Evolutionary conservation across 2,797 vertebrate genomes (phyloP).

Genomic region (Phataginus tetradactyla): DNA sequence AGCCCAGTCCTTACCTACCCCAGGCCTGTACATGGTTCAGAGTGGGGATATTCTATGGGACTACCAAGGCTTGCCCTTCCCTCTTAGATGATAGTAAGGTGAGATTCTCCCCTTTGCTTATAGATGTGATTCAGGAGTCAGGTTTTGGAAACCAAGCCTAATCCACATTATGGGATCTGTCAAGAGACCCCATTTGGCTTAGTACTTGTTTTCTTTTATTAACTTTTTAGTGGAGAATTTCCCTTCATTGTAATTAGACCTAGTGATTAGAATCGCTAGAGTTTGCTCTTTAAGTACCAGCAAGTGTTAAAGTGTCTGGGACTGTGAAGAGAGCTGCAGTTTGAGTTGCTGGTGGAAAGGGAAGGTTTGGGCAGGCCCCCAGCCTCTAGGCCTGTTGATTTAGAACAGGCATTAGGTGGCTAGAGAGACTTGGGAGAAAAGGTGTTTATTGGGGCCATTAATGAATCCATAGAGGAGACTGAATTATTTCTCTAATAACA

Average conservation of each 20-base stretch:
- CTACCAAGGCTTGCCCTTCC: neutral
- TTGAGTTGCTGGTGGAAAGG: constrained; percentile 40
- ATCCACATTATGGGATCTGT: constrained; percentile 5
- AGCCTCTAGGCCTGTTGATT: constrained; percentile 59
- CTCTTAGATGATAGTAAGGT: neutral
- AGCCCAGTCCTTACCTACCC: neutral
- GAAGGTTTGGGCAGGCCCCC: neutral
- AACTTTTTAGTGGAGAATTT: constrained; percentile 53
- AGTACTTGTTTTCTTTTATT: constrained; percentile 58
- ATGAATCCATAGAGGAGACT: constrained; percentile 47
- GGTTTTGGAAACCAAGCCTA: neutral
- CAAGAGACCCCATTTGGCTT: constrained; percentile 34
- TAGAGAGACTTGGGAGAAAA: constrained; percentile 65
- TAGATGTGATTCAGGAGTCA: neutral
- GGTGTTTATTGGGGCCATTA: constrained; percentile 59
- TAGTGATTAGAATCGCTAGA: constrained; percentile 39
- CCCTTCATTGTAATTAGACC: constrained; percentile 51
- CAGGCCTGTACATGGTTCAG: neutral
- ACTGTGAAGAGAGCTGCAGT: constrained; percentile 11
- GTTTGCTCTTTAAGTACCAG: constrained; percentile 59
- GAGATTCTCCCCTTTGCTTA: neutral
- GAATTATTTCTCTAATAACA: constrained; percentile 68
- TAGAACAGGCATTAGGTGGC: constrained; percentile 53
- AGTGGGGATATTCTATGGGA: neutral
- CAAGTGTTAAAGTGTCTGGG: constrained; percentile 23